Percentiles rank a stretch among this genome's conserved stretches.
phyloP scores from a whole-genome alignment of 1,140 invertebrate species.

The Armadillidium nasatum region DNA sequence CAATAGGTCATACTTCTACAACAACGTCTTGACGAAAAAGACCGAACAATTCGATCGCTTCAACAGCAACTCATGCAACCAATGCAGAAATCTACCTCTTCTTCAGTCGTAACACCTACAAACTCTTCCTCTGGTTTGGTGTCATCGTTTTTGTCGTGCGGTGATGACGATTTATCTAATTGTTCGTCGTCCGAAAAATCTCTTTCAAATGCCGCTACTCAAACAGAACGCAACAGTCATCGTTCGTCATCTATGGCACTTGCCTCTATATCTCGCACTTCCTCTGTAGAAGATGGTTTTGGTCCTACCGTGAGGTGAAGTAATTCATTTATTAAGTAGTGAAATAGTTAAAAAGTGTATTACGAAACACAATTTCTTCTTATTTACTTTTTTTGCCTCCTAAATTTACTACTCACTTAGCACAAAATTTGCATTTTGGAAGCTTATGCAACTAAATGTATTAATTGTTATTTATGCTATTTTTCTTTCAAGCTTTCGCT shows the following conservation, averaged over 20 bases:
- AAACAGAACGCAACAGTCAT: constrained; percentile 56
- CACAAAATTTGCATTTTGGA: too few relatives aligned
- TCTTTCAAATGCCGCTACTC: constrained; percentile 60
- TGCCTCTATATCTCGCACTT: constrained; percentile 31
- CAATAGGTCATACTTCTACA: constrained; percentile 50
- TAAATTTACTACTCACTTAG: too few relatives aligned
- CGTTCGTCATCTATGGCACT: background rate
- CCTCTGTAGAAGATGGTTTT: constrained; percentile 41
- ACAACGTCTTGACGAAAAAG: constrained; percentile 65
- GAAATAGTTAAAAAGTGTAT: too few relatives aligned
- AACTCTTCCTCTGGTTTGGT: too few relatives aligned
- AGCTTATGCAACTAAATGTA: too few relatives aligned
- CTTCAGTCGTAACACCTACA: background rate
- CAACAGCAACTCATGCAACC: constrained; percentile 58
- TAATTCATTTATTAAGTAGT: background rate
- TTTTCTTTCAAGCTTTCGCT: constrained; percentile 41
- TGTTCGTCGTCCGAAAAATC: background rate
- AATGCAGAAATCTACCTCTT: background rate
- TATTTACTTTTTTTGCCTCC: too few relatives aligned
- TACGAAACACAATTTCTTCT: too few relatives aligned
- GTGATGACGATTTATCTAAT: too few relatives aligned
- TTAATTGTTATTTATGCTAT: background rate
- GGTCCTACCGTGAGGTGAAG: constrained; percentile 45
- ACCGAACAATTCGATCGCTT: constrained; percentile 62
- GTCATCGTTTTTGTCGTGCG: too few relatives aligned